Base-by-base conservation (phyloP, 2,113 vertebrate genomes). In the Dolichotis patagonum region DNA sequence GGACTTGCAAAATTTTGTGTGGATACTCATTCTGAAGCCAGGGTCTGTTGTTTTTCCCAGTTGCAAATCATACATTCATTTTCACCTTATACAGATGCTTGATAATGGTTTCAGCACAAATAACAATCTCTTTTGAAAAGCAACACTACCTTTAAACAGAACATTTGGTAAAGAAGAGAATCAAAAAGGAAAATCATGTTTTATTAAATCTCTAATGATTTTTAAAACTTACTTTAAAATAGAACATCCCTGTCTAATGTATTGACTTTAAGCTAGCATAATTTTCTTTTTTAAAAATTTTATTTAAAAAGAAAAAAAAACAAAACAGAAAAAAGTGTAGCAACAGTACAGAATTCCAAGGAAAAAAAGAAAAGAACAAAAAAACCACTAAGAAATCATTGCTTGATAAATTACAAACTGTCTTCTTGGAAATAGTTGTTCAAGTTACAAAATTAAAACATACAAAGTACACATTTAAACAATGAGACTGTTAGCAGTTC, bases 121-220 rank as follows among this genome's bases (percentile, higher is more conserved):
- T 30, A 19, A 78, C 20, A 83, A 62, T n/a, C 54, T 84, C 62
- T 85, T 87, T 8, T 38, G 71, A 91, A 92, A 88, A 81, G 11
- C 17, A 41, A 10, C 14, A 46, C 24, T 38, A 1, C 10, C 1
- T 38, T 60, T 49, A 49, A 71, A 54, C 0, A 75, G 62, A 88
- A 77, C 19, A 69, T 77, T 81, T 94, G 3, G 80, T 89, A 30
- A 89, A 46, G 38, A 95, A 69, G n/a, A 85, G 49, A 35, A 22
- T 69, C 7, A 85, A 80, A 75, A 83, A 49, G 38, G 32, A 43
- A 73, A 96, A 91, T 73, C 4, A 24, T 17, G 4, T 60, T 89
- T 95, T 85, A 95, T n/a, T 85, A 24, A 67, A 46, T 67, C 24
- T 60, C 52, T 88, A n/a, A 90, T 85, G 54, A 69, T 43, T 71